Evolutionary conservation across 2,113 vertebrate species (phyloP), one percentile per base, ranked within the genome.

Genomic region (Capreolus pygargus): DNA sequence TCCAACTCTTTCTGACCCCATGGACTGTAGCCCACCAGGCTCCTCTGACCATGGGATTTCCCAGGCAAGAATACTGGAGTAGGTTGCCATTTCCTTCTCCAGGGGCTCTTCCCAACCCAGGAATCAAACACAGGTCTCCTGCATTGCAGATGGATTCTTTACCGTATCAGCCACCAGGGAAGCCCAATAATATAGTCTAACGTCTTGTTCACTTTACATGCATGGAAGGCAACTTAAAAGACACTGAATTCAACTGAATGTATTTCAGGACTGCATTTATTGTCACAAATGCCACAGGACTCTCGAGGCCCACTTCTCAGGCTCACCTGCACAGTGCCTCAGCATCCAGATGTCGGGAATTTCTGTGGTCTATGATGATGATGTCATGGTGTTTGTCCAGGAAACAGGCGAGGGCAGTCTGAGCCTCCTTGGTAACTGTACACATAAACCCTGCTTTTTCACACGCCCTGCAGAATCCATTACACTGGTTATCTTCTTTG

Each of bases 401-500:
- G 98, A 99, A 99, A 98, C 99, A 99, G 97, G 99, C 99, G 19
- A 99, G 99, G 6, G 99, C 99, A 74, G 99, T 98, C 97, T 99
- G 99, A 0, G 99, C 99, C 3, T 99, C 99, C 96, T 98, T 99
- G 95, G 99, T 99, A 86, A 99, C 98, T 11, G 98, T 99, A 95
- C 99, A 99, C 76, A 99, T 99, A 98, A 99, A 99, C 89, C 99
- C 99, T 87, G 99, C 99, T 95, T 99, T 99, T 98, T 99, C 99
- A 98, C 99, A 99, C 0, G 99, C 99, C 99, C 99, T 99, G 96
- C 99, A 99, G 99, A 99, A 99, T 97, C 99, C 99, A 28, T 98
- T 99, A 97, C 99, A 99, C 99, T 99, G 99, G 98, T 99, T 99
- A 95, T 99, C 99, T 93, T 99, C 99, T 99, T 99, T 99, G 99